A percentile compares a stretch with the other conserved stretches of the same genome.
These are phyloP conservation scores for Pissodes strobi DNA, from an alignment of 1,140 invertebrate genomes.

Conservation along the genomic window DNA sequence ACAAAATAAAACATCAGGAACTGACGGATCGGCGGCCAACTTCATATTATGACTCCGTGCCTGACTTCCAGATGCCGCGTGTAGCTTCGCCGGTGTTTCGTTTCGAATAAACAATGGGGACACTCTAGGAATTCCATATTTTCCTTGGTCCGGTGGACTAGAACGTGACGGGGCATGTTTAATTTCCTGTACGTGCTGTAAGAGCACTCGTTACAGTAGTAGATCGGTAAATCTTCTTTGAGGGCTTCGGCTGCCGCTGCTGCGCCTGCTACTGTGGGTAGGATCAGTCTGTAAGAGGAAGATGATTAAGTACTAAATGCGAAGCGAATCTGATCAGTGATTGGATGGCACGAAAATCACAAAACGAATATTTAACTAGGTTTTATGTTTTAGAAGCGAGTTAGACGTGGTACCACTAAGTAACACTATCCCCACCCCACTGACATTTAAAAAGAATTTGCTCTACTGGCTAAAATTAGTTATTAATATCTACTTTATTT, in stretches of 20 bases:
- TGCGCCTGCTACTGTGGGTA: not conserved
- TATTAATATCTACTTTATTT: no score
- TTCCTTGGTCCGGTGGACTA: constrained; percentile 25
- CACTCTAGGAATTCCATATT: constrained; percentile 23
- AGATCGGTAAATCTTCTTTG: constrained; percentile 1
- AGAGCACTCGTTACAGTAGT: constrained; percentile 20
- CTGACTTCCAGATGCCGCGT: constrained; percentile 21
- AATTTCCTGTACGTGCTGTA: constrained; percentile 22
- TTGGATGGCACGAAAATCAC: no score
- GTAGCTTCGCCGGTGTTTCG: constrained; percentile 28
- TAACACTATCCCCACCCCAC: no score
- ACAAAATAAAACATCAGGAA: not conserved
- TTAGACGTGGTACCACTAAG: no score
- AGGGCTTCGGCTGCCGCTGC: not conserved
- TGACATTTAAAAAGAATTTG: no score
- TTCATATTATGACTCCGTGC: constrained; percentile 21
- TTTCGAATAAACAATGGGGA: constrained; percentile 29
- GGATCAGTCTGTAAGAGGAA: not conserved
- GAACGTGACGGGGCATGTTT: constrained; percentile 22
- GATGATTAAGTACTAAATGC: no score
- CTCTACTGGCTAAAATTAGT: no score
- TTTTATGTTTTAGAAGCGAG: no score
- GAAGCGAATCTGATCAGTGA: no score
- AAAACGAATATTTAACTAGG: no score
- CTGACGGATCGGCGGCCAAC: not conserved